These are phyloP conservation scores for Hypselothyrea guttata DNA, from an alignment of 2,888 invertebrate genomes.

Conservation along the genomic window DNA sequence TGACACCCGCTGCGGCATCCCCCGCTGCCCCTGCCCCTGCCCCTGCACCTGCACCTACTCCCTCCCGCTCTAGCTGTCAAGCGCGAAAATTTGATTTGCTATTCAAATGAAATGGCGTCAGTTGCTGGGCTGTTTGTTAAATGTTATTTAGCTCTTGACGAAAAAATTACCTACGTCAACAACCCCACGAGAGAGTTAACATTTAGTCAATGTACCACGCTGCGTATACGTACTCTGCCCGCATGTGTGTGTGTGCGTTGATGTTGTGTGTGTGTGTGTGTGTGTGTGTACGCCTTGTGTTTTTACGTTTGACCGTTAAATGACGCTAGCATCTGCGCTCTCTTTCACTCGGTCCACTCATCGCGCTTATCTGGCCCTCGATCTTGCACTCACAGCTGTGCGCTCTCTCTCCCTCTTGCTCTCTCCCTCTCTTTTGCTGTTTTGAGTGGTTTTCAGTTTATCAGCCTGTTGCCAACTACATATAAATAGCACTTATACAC, in stretches of 20 bases:
- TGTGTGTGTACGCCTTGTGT: slow-evolving; percentile 21
- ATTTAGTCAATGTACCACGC: slow-evolving; percentile 64
- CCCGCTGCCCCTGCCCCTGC: background rate
- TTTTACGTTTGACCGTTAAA: slow-evolving; percentile 48
- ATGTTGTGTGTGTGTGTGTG: background rate
- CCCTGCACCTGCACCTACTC: slow-evolving; percentile 2
- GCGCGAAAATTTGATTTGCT: slow-evolving; percentile 56
- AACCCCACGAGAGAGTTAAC: slow-evolving; percentile 61
- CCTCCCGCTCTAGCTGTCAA: slow-evolving; percentile 25
- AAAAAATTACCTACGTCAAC: slow-evolving; percentile 68
- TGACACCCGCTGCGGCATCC: background rate
- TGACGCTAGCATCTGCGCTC: slow-evolving; percentile 15
- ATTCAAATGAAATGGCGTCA: slow-evolving; percentile 63
- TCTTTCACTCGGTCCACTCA: slow-evolving; percentile 9
- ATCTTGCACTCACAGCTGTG: background rate
- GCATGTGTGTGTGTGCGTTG: background rate
- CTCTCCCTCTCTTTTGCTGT: slow-evolving; percentile 12
- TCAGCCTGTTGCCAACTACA: slow-evolving; percentile 50
- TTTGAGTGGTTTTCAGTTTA: slow-evolving; percentile 33
- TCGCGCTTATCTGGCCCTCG: too few relatives aligned
- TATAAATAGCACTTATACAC: slow-evolving; percentile 22
- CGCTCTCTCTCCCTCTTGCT: too few relatives aligned
- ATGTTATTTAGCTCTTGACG: slow-evolving; percentile 41
- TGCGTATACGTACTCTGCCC: slow-evolving; percentile 61
- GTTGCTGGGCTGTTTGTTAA: slow-evolving; percentile 37